Evolutionary conservation across 2,797 vertebrate species (phyloP), one percentile per base, ranked within the genome.

Genomic region (Podarcis siculus): DNA sequence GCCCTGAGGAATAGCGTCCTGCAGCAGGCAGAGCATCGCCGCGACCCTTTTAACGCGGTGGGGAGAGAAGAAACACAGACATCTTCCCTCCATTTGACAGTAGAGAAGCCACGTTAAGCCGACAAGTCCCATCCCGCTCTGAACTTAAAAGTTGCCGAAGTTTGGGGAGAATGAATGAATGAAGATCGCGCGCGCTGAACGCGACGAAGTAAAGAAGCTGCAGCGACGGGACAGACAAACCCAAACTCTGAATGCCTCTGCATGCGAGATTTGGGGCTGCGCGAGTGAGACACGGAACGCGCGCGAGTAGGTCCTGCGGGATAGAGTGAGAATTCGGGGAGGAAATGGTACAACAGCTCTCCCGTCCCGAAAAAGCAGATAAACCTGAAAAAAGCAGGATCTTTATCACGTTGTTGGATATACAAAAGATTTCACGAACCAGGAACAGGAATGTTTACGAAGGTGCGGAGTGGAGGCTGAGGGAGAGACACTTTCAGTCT

Each of bases 91-190:
- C 9, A 6, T 27, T 42, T 35, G 55, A 49, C 37, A 64, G 30
- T 17, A 2, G 61, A 32, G 45, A 75, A 49, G 39, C 71, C 8
- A 19, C 72, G 21, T 23, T 15, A 1, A 42, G 73, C 64, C 81
- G 71, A 27, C 81, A 78, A 25, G 25, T 78, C 32, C 42, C 45
- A 17, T 55, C 61, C 5, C 27, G 73, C 61, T 9, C 5, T 25
- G 45, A n/a, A 73, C 45, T 58, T 69, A 35, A 78, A 88, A 71
- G 49, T 69, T 58, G 49, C 25, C 39, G 19, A 30, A 58, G 27
- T 69, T 39, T 39, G 19, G 55, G 39, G 39, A 78, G 75, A 88
- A 69, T 83, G 61, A 55, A 69, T 30, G 30, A 88, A 88, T 83
- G 64, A 58, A 83, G 25, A 25, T 39, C 35, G 8, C 21, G 8